phyloP scores from a whole-genome alignment of 1,140 invertebrate genomes.

The Anoplophora glabripennis region DNA sequence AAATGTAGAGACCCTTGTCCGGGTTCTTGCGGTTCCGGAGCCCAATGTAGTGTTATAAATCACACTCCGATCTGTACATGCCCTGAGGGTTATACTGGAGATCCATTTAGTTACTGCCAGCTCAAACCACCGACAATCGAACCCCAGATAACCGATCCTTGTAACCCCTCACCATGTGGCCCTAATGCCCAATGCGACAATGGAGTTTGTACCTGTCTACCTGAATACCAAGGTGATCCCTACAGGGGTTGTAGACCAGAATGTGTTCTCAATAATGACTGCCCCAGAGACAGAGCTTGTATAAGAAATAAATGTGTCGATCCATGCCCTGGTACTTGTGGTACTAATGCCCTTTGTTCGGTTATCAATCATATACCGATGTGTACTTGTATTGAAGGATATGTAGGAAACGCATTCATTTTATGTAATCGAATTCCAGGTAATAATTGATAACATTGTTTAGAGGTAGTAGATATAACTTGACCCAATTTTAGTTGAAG shows the following conservation, averaged over 20 bases:
- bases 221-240: constrained; percentile 65
- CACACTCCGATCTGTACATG: constrained; percentile 65
- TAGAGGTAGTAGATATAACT: background rate
- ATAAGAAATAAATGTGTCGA: constrained; percentile 66
- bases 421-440: constrained; percentile 58
- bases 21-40: constrained; percentile 61
- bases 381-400: constrained; percentile 63
- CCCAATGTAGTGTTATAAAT: constrained; percentile 61
- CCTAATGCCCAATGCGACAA: constrained; percentile 72
- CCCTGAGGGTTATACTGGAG: constrained; percentile 60
- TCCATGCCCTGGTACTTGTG: constrained; percentile 68
- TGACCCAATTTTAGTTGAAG: constrained; percentile 25
- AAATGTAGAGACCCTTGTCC: constrained; percentile 65
- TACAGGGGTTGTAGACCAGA: constrained; percentile 62
- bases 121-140: constrained; percentile 48
- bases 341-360: constrained; percentile 62
- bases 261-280: constrained; percentile 72
- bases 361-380: constrained; percentile 66
- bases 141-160: constrained; percentile 51
- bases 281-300: constrained; percentile 68
- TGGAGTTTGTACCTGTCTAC: constrained; percentile 61
- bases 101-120: constrained; percentile 61
- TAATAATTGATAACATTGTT: constrained; percentile 42
- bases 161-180: constrained; percentile 75
- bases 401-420: constrained; percentile 63